A percentile compares a stretch with the other conserved stretches of the same genome.
Evolutionary conservation across 2,797 vertebrate genomes (phyloP).

Genomic region (Characodon lateralis): DNA sequence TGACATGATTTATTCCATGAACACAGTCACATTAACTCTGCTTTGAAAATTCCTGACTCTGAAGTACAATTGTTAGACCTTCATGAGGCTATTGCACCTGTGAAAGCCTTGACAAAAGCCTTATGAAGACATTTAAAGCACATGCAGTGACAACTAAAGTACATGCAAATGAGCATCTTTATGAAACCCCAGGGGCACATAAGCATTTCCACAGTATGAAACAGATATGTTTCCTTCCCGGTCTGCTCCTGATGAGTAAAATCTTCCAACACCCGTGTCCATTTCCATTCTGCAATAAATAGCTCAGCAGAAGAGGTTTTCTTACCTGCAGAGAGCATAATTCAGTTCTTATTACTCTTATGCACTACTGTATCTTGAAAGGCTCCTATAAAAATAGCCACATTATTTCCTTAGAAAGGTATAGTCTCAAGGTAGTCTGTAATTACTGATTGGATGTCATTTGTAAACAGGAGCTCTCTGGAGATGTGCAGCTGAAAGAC

Average conservation of each 20-base stretch:
- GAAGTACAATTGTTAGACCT: slow-evolving; percentile 34
- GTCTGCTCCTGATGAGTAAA: slow-evolving; percentile 18
- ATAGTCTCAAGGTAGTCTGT: slow-evolving; percentile 24
- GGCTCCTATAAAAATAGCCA: background rate
- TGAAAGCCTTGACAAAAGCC: slow-evolving; percentile 29
- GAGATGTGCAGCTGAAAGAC: slow-evolving; percentile 49
- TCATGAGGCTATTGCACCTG: slow-evolving; percentile 27
- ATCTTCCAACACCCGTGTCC: slow-evolving; percentile 17
- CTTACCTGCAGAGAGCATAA: background rate
- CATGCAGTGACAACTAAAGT: slow-evolving; percentile 33
- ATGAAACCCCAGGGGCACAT: slow-evolving; percentile 22
- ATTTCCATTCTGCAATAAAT: slow-evolving; percentile 19
- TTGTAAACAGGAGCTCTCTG: slow-evolving; percentile 42
- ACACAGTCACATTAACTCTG: slow-evolving; percentile 34
- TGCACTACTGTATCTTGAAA: background rate
- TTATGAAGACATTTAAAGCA: slow-evolving; percentile 25
- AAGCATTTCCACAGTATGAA: slow-evolving; percentile 20
- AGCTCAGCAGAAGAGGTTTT: slow-evolving; percentile 19
- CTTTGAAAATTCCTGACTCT: slow-evolving; percentile 35
- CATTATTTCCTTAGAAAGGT: slow-evolving; percentile 18
- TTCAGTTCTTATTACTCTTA: slow-evolving; percentile 30
- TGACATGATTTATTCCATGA: slow-evolving; percentile 58
- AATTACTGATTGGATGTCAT: slow-evolving; percentile 54
- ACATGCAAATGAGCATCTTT: slow-evolving; percentile 16
- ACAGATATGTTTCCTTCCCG: slow-evolving; percentile 22